Evolutionary conservation across 2,113 vertebrate species (phyloP), one percentile per base, ranked within the genome.

Genomic region (Xenopus borealis): DNA sequence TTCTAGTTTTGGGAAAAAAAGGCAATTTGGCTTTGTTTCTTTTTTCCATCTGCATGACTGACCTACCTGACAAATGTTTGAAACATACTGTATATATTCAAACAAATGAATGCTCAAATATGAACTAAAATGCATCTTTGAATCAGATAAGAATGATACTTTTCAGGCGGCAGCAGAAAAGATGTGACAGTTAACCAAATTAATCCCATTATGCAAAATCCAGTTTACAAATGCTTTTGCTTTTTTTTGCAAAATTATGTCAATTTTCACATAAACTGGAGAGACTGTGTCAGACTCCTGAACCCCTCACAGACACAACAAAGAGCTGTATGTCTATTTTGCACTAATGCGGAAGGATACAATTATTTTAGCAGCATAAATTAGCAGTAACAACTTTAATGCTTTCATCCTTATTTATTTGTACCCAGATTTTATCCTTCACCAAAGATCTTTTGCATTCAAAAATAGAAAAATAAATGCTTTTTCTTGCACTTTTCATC

Each of bases 181-280:
- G 87, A 85, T 86, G 78, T 89, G 90, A 93, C 90, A 90, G 89
- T 87, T 87, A 84, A 88, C 88, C 88, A 90, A 88, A 91, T 91
- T 91, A 90, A 90, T 89, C 90, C 90, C 89, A 88, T 92, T 90
- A 89, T 91, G 89, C 87, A 91, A 90, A 90, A 89, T 86, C 88
- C 84, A 84, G 89, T 89, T 89, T 89, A 88, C 88, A 89, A 90
- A 88, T 85, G 88, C 83, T 86, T 90, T 88, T 83, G 80, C 81
- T 81, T 87, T 63, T 79, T 81, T 87, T 85, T 84, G 83, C 72
- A 79, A 87, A 89, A 90, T 89, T 85, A 88, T 88, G 86, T 90
- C 89, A 87, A 88, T 89, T 92, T 91, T 59, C 79, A 82, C 82
- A 85, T 85, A 88, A 90, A 89, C 82, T 88, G 89, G 87, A 86